phyloP scores from a whole-genome alignment of 64 coral and sea anemone genomes.

The Montipora cactus region DNA sequence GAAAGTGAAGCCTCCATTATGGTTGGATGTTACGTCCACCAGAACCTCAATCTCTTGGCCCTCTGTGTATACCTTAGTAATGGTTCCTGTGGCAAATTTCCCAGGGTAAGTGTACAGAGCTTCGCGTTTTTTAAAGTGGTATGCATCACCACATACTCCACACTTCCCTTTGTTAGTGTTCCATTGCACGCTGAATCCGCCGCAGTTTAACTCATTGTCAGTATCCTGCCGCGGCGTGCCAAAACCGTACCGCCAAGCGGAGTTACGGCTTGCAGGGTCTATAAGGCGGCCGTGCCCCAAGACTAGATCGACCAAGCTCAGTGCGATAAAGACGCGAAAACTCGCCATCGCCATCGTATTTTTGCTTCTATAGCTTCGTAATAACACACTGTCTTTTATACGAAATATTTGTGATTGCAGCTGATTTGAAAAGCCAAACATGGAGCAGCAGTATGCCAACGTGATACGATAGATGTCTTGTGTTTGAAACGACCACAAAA shows the following conservation, averaged over 20 bases:
- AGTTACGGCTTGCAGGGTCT: conserved; percentile 60
- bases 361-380: background rate
- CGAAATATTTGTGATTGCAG: background rate
- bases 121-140: conserved; percentile 35
- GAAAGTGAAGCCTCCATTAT: conserved; percentile 75
- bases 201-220: conserved; percentile 76
- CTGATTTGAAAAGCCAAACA: background rate
- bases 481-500: background rate
- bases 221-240: conserved; percentile 58
- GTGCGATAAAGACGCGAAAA: background rate
- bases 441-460: background rate
- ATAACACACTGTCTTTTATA: background rate
- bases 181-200: conserved; percentile 68
- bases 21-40: conserved; percentile 73
- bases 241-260: conserved; percentile 64
- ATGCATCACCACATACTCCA: conserved; percentile 76
- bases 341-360: background rate
- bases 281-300: conserved; percentile 61
- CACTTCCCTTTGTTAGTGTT: conserved; percentile 74
- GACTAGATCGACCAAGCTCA: conserved; percentile 1
- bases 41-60: conserved; percentile 63
- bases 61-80: conserved; percentile 70
- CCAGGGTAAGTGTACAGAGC: conserved; percentile 57
- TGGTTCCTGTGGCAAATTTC: conserved; percentile 45
- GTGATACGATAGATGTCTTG: background rate